phyloP scores from a whole-genome alignment of 2,888 invertebrate genomes.

The Cerceris ruficornis region DNA sequence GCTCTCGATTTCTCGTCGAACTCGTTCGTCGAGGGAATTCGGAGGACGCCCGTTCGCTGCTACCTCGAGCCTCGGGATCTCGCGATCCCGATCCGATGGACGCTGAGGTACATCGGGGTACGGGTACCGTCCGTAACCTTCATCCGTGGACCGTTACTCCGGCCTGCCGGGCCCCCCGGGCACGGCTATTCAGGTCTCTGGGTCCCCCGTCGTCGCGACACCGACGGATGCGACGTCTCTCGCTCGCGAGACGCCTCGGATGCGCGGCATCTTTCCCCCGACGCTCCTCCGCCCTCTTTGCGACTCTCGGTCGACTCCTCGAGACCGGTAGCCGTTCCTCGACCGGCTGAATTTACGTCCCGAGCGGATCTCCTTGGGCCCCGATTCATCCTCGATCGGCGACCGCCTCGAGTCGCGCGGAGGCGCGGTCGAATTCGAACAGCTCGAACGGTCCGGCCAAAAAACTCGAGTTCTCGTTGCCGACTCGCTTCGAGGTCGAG shows the following conservation, averaged over 20 bases:
- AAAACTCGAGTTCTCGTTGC: conserved; percentile 1
- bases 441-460: no score
- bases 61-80: conserved; percentile 21
- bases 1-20: neutral
- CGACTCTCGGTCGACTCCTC: conserved; percentile 16
- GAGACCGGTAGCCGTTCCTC: conserved; percentile 30
- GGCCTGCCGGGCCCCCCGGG: conserved; percentile 77
- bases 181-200: conserved; percentile 81
- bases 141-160: conserved; percentile 80
- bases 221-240: conserved; percentile 55
- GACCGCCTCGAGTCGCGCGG: no score
- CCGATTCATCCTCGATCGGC: no score
- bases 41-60: conserved; percentile 2
- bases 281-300: conserved; percentile 32
- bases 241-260: conserved; percentile 28
- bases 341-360: neutral
- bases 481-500: conserved; percentile 43
- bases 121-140: conserved; percentile 77
- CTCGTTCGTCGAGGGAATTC: neutral
- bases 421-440: no score
- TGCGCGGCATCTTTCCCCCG: conserved; percentile 46
- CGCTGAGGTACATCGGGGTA: conserved; percentile 48
- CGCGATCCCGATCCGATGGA: conserved; percentile 39
- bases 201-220: conserved; percentile 75
- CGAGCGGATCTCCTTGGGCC: neutral